Evolutionary conservation across 2,888 invertebrate genomes (phyloP), one percentile per base, ranked within the genome.

Genomic region (Cryptosula pallasiana): DNA sequence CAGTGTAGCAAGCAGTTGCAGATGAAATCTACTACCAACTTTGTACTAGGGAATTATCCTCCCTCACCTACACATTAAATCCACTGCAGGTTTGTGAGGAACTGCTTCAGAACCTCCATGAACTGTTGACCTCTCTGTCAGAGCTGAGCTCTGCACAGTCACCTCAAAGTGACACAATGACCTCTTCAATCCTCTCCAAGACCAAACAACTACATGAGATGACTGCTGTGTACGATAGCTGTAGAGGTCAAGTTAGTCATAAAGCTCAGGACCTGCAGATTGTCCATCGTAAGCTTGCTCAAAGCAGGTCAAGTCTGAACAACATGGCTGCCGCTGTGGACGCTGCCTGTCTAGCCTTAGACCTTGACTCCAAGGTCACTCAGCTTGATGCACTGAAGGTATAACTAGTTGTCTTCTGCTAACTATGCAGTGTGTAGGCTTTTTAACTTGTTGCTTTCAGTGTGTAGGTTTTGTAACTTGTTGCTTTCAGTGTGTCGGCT

Each of bases 221-320:
- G 32, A 25, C 63, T 2, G 63, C 5, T 32, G 5, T 63, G n/a
- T 63, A 63, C n/a, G 63, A 63, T 9, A 25, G 32, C 32, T 63
- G 63, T n/a, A 63, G 63, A 63, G 63, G 63, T 63, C 63, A 63
- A 9, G 63, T 63, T 9, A 63, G 63, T 63, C 63, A 63, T n/a
- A 27, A 27, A 63, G 63, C 63, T 27, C 63, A 63, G 27, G 63
- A 63, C 32, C 63, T 63, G 2, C 32, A 63, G 32, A 20, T 63
- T 25, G 27, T 63, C 25, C 63, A 63, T 27, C 16, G 32, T n/a
- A 63, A 27, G 63, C 20, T 63, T 32, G 34, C 13, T 27, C 29
- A 63, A 32, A 27, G 63, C 3, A 27, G 63, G 3, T 9, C 25
- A n/a, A 63, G 32, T 5, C 63, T 63, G 13, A 9, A 2, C 27